Base-by-base conservation (phyloP, 2,113 vertebrate genomes). In the Stigmatopora argus region DNA sequence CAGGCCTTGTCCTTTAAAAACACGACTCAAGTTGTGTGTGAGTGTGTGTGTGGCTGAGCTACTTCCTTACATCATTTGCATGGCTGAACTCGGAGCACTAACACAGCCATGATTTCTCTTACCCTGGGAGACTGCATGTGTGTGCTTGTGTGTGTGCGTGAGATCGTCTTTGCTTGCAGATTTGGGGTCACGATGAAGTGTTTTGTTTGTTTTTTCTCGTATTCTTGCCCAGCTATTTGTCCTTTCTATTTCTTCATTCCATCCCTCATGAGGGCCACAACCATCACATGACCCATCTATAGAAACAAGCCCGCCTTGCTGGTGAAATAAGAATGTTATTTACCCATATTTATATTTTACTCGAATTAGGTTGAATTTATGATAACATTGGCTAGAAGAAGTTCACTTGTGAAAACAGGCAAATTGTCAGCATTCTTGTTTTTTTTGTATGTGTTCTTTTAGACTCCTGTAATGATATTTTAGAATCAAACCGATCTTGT, bases 1-100 rank as follows among this genome's bases (percentile, higher is more conserved):
- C 73, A 48, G 86, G 86, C 69, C 83, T 71, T 88, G 86, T 88
- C 83, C 86, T 87, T 88, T 84, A 84, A 82, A 85, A 78, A 51
- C 48, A 51, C 13, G 62, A 12, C 45, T 61, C 7, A 34, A n/a
- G 8, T 21, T 48, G 60, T 13, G 34, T 72, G 56, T 51, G 73
- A 35, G 66, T 66, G 46, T 58, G 64, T 63, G 70, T 67, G 81
- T 59, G 77, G 67, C 70, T 13, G 17, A 75, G 69, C 75, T 73
- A 57, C 73, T 78, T 80, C 68, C 75, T 55, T 15, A 70, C 64
- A 84, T 85, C 35, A 81, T 77, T 73, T 75, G 81, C 85, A 78
- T 85, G 81, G 69, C 55, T 79, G 77, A 47, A 75, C 75, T 52
- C 2, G 31, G 71, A 80, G 74, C 79, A 67, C 79, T 74, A 81